Evolutionary conservation across 1,140 invertebrate genomes (phyloP).

Genomic region (Gryllus bimaculatus): DNA sequence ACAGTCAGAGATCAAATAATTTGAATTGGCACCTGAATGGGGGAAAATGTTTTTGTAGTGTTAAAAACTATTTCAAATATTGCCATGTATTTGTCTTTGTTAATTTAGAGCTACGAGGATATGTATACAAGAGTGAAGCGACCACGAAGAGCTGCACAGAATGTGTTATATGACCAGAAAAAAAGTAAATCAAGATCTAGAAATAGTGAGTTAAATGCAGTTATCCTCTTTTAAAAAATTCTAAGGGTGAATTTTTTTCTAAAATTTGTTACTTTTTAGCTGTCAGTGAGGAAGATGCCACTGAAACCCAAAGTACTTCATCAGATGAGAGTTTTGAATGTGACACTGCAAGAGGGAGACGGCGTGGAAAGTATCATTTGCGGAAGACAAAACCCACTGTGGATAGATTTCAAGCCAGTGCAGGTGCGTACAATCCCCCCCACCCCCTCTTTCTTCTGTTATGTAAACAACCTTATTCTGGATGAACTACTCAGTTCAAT

Average conservation of each 20-base stretch:
- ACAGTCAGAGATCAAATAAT: too few relatives aligned
- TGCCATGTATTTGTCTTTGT: too few relatives aligned
- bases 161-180: constrained; percentile 2
- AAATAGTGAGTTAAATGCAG: not conserved
- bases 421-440: constrained; percentile 27
- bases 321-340: constrained; percentile 12
- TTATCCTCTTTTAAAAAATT: too few relatives aligned
- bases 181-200: constrained; percentile 7
- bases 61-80: too few relatives aligned
- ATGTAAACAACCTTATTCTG: too few relatives aligned
- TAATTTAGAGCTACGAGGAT: constrained; percentile 38
- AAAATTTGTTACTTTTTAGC: not conserved
- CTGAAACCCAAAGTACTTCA: constrained; percentile 12
- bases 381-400: constrained; percentile 41
- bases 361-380: constrained; percentile 39
- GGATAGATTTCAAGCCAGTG: constrained; percentile 41
- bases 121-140: constrained; percentile 54
- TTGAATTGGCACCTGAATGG: too few relatives aligned
- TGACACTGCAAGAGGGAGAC: not conserved
- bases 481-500: too few relatives aligned
- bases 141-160: constrained; percentile 33
- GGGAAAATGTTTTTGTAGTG: too few relatives aligned
- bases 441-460: too few relatives aligned
- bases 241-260: too few relatives aligned
- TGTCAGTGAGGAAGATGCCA: constrained; percentile 12